Percentiles rank a stretch among this genome's conserved stretches.
These are phyloP conservation scores for Thymelicus lineola DNA, from an alignment of 2,888 invertebrate genomes.

Conservation along the genomic window DNA sequence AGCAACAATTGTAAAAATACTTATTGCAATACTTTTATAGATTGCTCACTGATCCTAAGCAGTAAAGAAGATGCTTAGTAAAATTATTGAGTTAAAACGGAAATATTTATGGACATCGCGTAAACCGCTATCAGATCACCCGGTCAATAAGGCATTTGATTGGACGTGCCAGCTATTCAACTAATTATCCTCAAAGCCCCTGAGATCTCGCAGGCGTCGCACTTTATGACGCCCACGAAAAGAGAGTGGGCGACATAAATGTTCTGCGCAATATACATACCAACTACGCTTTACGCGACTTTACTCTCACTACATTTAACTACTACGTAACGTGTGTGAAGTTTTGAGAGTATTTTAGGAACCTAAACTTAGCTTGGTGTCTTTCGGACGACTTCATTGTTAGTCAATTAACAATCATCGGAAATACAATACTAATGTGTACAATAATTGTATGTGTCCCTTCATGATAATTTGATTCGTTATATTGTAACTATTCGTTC, in stretches of 20 bases:
- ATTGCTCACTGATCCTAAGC: no score
- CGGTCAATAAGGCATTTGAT: conserved; percentile 1
- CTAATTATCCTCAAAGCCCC: conserved; percentile 4
- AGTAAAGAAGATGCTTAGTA: no score
- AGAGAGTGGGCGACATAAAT: background rate
- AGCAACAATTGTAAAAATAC: no score
- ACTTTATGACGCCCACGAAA: background rate
- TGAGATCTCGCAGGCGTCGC: conserved; percentile 1
- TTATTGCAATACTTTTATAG: no score
- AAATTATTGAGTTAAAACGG: background rate
- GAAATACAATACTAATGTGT: no score
- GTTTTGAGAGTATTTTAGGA: no score
- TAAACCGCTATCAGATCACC: background rate
- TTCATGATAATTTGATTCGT: no score
- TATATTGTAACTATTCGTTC: no score
- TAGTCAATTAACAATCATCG: no score
- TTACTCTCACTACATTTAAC: background rate
- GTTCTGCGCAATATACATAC: background rate
- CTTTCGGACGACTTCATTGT: no score
- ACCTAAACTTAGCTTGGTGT: no score
- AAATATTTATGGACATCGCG: background rate
- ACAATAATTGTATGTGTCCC: no score
- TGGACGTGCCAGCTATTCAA: background rate
- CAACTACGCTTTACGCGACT: background rate
- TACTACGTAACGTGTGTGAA: background rate